Evolutionary conservation across 2,888 invertebrate species (phyloP), one percentile per base, ranked within the genome.

Genomic region (Eilema depressum): DNA sequence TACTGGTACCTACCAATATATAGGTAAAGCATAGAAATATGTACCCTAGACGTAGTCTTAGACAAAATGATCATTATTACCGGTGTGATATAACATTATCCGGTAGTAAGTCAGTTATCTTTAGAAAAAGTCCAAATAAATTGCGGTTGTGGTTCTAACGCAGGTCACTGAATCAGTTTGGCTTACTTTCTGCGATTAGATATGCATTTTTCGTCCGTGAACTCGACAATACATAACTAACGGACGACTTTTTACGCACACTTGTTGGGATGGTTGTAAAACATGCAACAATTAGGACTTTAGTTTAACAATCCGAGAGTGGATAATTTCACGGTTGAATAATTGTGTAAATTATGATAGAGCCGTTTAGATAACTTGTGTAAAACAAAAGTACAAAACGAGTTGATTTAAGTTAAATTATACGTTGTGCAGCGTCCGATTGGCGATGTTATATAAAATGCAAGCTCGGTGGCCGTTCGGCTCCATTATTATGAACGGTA

Each of bases 391-490:
- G 28, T 61, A 61, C 30, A 61, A 93, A 91, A 92, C 86, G 84
- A 89, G 83, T 82, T 80, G 82, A 79, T 84, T 86, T 85, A 83
- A 88, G 85, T 89, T 88, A 82, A 86, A 88, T 91, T 89, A 88
- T 88, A 85, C 85, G 88, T 88, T 89, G 88, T 88, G 86, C 78
- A 88, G 87, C 80, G 81, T 83, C 84, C 85, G 88, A 89, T 88
- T 90, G 92, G 79, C 86, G 85, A 89, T 86, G 89, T 92, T 91
- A 91, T 92, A 95, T 95, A 94, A 93, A 93, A 88, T 85, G 86
- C 87, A 83, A 86, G 88, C 80, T 84, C 87, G 85, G 85, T 85
- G 75, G 87, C 86, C 85, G 88, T 86, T 82, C 89, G 91, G 88
- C 82, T 87, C 87, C 89, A 91, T 90, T 93, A 90, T 85, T 89